Evolutionary conservation across 2,797 vertebrate species (phyloP), one percentile per base, ranked within the genome.

Genomic region (Myotis daubentonii): DNA sequence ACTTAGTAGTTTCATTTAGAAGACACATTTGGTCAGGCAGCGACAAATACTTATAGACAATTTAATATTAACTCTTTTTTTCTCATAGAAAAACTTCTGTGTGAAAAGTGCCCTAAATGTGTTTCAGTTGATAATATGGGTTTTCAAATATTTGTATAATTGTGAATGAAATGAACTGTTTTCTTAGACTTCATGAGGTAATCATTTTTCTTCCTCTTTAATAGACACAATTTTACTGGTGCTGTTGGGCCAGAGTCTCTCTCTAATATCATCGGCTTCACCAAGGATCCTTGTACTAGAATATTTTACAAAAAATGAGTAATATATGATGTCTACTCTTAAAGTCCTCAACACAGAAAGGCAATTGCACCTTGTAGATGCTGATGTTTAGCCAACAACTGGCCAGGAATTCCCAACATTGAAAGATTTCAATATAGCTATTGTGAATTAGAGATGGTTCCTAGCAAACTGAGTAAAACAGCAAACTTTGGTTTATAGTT

Each of bases 1-100:
- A 93, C 38, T 82, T 92, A 41, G 2, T 91, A 38, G 91, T 89
- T 17, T 91, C 28, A 62, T 85, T 89, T 95, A 84, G 79, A 95
- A 86, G 66, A 55, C 71, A 86, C n/a, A 60, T 87, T 75, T 30
- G 25, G 51, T 91, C 62, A 94, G 38, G 82, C 44, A 95, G 72
- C 47, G 85, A 89, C 51, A 96, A 92, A 91, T 25, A 36, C 25
- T 89, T 41, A 62, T 2, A 76, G 38, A 94, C 89, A 94, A 84
- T 36, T 92, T 84, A 86, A 89, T 76, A 92, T 88, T 74, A 23
- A 70, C 25, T 44, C 4, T 55, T 87, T 90, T 87, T 83, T 82
- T 38, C 41, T 44, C 66, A 17, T 12, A 79, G 72, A 17, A 38
- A 82, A 96, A 80, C 22, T 84, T 81, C 33, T 74, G 6, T 91